phyloP scores from a whole-genome alignment of 1,140 invertebrate genomes.

The Drosophila bocki region DNA sequence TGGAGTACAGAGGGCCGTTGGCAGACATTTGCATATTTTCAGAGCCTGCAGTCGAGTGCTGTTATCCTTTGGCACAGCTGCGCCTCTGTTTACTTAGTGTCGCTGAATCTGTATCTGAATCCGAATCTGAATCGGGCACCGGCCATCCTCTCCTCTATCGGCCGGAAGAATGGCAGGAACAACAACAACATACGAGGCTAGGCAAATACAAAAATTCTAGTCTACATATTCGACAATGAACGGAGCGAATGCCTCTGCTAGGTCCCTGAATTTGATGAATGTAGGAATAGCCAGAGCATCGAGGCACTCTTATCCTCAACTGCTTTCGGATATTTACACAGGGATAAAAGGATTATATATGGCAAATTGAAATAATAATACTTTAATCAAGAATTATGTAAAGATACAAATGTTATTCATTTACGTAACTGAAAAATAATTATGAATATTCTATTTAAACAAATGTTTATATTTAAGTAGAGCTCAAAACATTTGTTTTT shows the following conservation, averaged over 20 bases:
- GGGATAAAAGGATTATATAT: not conserved
- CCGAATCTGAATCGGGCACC: conserved; percentile 20
- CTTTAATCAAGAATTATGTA: not conserved
- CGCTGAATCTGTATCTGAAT: conserved; percentile 68
- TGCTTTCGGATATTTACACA: conserved; percentile 20
- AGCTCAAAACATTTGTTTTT: not conserved
- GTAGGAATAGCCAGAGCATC: conserved; percentile 40
- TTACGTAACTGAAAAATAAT: not conserved
- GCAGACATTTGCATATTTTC: conserved; percentile 74
- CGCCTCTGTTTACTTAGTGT: conserved; percentile 77
- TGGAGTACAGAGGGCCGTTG: conserved; percentile 10
- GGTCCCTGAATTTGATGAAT: conserved; percentile 67
- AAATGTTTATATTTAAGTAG: not conserved
- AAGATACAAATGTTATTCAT: not conserved
- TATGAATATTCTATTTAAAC: not conserved
- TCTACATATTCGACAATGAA: conserved; percentile 63
- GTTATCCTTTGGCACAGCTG: conserved; percentile 78
- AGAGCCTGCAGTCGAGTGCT: conserved; percentile 58
- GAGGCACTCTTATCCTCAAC: conserved; percentile 13
- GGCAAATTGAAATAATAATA: not conserved
- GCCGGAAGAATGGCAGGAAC: conserved; percentile 2
- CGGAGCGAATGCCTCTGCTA: conserved; percentile 29
- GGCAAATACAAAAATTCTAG: conserved; percentile 69
- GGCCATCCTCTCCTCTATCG: conserved; percentile 27
- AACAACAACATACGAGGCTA: conserved; percentile 22